Evolutionary conservation across 2,888 invertebrate genomes (phyloP).

Genomic region (Hanleya hanleyi): DNA sequence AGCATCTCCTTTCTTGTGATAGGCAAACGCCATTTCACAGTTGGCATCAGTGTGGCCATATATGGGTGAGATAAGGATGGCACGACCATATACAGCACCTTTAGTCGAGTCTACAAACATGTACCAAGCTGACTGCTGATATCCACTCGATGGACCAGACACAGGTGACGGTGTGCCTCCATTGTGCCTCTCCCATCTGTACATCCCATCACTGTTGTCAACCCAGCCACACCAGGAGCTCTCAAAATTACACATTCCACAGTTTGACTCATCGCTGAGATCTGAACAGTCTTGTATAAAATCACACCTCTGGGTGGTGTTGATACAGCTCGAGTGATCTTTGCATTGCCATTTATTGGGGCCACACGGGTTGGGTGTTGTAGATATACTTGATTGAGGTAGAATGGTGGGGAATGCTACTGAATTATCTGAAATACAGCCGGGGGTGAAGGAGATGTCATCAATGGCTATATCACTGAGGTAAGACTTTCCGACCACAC

Average conservation of each 20-base stretch:
- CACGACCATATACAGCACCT: conserved; percentile 48
- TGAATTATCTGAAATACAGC: conserved; percentile 34
- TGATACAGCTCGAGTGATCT: conserved; percentile 51
- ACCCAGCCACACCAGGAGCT: conserved; percentile 56
- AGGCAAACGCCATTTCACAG: conserved; percentile 56
- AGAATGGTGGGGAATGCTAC: conserved; percentile 25
- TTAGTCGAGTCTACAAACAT: conserved; percentile 59
- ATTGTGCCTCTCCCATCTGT: conserved; percentile 54
- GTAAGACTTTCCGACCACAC: conserved; percentile 30
- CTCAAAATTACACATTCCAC: conserved; percentile 65
- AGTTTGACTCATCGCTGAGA: conserved; percentile 59
- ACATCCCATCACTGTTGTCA: conserved; percentile 49
- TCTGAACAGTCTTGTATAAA: conserved; percentile 56
- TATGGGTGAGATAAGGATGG: conserved; percentile 51
- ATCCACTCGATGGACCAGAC: conserved; percentile 58
- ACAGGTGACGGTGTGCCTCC: conserved; percentile 47
- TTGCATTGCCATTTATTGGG: conserved; percentile 51
- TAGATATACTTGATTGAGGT: conserved; percentile 15
- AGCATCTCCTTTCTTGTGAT: conserved; percentile 43
- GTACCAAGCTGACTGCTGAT: conserved; percentile 57
- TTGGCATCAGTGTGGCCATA: conserved; percentile 52
- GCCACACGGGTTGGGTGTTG: conserved; percentile 53
- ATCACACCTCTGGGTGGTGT: conserved; percentile 46
- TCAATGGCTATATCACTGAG: conserved; percentile 60
- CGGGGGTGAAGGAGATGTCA: conserved; percentile 62